Percentiles rank a stretch among this genome's conserved stretches.
These are phyloP conservation scores for Ciconia stormi DNA, from an alignment of 2,113 vertebrate genomes.

Conservation along the genomic window DNA sequence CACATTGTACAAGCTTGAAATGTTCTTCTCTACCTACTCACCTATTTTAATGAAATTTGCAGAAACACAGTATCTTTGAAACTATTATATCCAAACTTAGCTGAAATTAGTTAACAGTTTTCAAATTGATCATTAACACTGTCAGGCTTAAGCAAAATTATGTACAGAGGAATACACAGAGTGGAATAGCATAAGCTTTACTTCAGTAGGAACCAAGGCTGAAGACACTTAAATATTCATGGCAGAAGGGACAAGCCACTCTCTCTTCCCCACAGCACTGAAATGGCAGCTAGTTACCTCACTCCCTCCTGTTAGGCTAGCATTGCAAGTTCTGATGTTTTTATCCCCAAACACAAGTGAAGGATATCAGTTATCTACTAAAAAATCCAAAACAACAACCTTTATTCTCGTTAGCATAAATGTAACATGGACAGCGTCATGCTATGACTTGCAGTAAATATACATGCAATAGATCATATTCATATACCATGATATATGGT, in stretches of 20 bases:
- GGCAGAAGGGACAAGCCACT: not conserved
- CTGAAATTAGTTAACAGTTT: not conserved
- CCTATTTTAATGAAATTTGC: not conserved
- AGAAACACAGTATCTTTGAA: not conserved
- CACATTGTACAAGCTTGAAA: not conserved
- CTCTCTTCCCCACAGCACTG: not conserved
- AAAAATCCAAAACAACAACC: not conserved
- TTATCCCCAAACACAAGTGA: not conserved
- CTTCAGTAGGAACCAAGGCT: not conserved
- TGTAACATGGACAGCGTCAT: not conserved
- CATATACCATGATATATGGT: slow-evolving; percentile 90
- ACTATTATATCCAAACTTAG: not conserved
- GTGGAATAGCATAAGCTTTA: not conserved
- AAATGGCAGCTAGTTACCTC: not conserved
- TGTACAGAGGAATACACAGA: not conserved
- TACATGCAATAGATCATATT: not conserved
- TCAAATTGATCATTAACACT: not conserved
- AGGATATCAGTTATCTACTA: not conserved
- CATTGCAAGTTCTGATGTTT: not conserved
- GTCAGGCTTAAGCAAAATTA: not conserved
- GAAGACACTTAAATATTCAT: not conserved
- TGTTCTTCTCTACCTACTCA: not conserved
- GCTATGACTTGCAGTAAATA: not conserved
- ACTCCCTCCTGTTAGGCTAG: not conserved
- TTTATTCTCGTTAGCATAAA: not conserved